Evolutionary conservation across 2,113 vertebrate species (phyloP), one percentile per base, ranked within the genome.

Genomic region (Regulus satrapa): DNA sequence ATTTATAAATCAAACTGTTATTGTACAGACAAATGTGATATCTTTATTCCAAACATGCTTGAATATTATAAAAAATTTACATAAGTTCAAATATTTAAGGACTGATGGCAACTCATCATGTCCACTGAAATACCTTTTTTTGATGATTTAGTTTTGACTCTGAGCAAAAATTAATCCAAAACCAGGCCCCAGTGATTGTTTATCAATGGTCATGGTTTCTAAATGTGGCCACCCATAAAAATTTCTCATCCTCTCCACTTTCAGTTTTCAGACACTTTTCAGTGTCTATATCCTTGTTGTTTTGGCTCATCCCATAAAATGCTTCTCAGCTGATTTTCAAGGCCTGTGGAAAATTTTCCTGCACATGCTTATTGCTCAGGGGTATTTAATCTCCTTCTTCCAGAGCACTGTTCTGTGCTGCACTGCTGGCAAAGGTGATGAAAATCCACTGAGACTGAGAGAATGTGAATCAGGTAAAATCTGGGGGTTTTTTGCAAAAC

Each of bases 401-500:
- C 56, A 88, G 46, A 56, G 14, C 20, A 16, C 18, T 69, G 31
- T 11, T 63, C 34, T 12, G 8, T 59, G 61, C 66, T 85, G 52
- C 31, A 19, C 13, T 28, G 36, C 61, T 66, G 26, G 16, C 8
- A 78, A 85, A 82, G 16, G 6, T 48, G 52, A 14, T 43, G 16
- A 78, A 85, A 61, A 41, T 34, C 61, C 36, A 61, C n/a, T 67
- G 31, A 34, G 40, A 9, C 34, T 5, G 21, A 76, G 28, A 62
- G 9, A 55, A 88, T 2, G 3, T 5, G 4, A 58, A 48, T 52
- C 16, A 62, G 38, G 8, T 51, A 51, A 51, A 40, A 36, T 63
- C 36, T 20, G 2, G 29, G 18, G 1, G 0, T 0, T 56, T 51
- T 66, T 58, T 58, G 14, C 16, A 51, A 80, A 84, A 43, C 5